Base-by-base conservation (phyloP, 2,797 vertebrate species). In the Leucoraja ocellata region DNA sequence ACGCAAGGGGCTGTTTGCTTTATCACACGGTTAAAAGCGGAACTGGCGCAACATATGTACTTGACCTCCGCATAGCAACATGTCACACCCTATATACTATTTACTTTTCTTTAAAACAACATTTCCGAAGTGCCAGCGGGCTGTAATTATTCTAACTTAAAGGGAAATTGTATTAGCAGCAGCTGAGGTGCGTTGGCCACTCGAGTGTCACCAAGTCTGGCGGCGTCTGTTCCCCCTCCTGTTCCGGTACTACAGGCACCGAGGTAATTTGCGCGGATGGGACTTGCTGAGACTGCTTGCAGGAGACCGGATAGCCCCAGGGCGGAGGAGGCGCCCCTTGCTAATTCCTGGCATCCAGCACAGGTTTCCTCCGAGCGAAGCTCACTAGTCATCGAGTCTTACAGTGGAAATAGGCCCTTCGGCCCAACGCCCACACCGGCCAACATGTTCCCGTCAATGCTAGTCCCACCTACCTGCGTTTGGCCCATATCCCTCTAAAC, bases 261-360 rank as follows among this genome's bases (percentile, higher is more conserved):
- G 73, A 28, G 39, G 90, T 71, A 76, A 16, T 92, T 54, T 92
- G 46, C 36, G 90, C 74, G 90, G 90, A 88, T 46, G 68, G 36
- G 90, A 94, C 93, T 94, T 94, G 94, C 94, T 93, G 95, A 96
- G 96, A 95, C 96, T 95, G 93, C 93, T 79, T 94, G 95, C 94
- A 76, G 95, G 28, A 93, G n/a, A 65, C 95, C 96, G 96, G 96
- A 96, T 96, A 95, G 93, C 95, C 94, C 93, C 93, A 79, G 96
- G 96, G 95, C 94, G 96, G 94, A 93, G 94, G 95, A 95, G 96
- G 95, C 95, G 95, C 94, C 94, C 96, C 95, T 94, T 93, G 94
- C 94, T 94, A 95, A 94, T 93, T 93, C 93, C 95, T 94, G 94
- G 95, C 96, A 95, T 95, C 95, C 94, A 95, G 94, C 94, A 94